These are phyloP conservation scores for Melanotaenia maccullochi DNA, from an alignment of 2,797 vertebrate genomes.

Conservation along the genomic window DNA sequence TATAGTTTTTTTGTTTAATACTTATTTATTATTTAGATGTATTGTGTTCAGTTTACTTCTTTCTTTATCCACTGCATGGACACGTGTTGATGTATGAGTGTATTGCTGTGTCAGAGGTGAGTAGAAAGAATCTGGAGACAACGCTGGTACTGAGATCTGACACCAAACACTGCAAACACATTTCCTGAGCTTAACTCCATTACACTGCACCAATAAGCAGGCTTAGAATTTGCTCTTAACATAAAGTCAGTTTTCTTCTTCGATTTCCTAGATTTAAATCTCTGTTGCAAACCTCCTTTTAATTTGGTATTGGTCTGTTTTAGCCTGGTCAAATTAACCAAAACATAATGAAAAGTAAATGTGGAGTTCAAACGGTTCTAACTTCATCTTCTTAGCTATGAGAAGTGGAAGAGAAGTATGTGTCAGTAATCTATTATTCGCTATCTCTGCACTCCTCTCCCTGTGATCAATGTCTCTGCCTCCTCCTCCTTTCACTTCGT, in stretches of 20 bases:
- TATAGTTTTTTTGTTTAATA: too few species aligned
- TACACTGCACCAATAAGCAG: too few species aligned
- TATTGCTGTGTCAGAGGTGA: neutral
- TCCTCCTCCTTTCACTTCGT: conserved; percentile 2
- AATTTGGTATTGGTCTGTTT: neutral
- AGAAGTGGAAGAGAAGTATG: conserved; percentile 20
- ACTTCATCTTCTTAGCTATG: neutral
- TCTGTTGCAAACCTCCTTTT: neutral
- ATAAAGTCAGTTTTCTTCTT: neutral
- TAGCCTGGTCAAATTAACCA: neutral
- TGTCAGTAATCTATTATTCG: conserved; percentile 15
- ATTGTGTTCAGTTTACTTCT: too few species aligned
- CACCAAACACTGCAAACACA: neutral
- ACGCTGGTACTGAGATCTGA: neutral
- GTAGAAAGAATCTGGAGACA: neutral
- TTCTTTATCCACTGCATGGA: too few species aligned
- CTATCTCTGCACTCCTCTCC: neutral
- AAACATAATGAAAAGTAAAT: neutral
- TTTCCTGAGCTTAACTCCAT: too few species aligned
- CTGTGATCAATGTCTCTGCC: neutral
- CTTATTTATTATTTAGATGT: too few species aligned
- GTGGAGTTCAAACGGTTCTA: conserved; percentile 6
- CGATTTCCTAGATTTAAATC: neutral
- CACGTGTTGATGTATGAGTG: too few species aligned
- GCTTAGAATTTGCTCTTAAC: neutral